Base-by-base conservation (phyloP, 1,140 invertebrate genomes). In the Callitettix versicolor region DNA sequence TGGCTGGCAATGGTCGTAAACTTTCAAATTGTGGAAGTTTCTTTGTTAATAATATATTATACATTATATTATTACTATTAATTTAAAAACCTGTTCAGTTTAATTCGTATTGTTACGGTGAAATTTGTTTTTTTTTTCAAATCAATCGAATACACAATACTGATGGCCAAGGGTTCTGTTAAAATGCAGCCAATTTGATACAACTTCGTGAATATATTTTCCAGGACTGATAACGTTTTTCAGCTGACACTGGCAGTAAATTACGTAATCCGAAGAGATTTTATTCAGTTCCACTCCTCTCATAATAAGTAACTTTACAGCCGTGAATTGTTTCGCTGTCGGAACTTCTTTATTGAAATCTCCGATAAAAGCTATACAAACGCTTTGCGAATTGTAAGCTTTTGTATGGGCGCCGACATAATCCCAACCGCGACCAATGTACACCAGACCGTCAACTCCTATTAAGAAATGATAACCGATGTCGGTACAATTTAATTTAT, bases 361-460 rank as follows among this genome's bases (percentile, higher is more conserved):
- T 26, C 79, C 79, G 38, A 82, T 75, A 17, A 84, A 65, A 50
- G 77, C 81, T 58, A 85, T 78, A 15, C 81, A 81, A 22, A 86
- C 73, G 53, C 79, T 79, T 47, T 79, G 74, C 21, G 61, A 63
- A 64, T 89, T 88, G 66, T 81, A 85, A 40, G 71, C 73, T 9
- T 73, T 66, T 2, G 82, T 74, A 61, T 88, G 85, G 0, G 82
- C 79, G 0, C 85, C 85, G 0, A 76, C 56, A 0, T 67, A 64
- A 15, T 76, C 71, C 84, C 84, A 89, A 3, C 84, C 86, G 11
- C 86, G 75, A 3, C 83, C 86, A 64, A 85, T 82, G 61, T 82
- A 84, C 0, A 76, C 72, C 14, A 73, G 74, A 0, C 80, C 80
- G 65, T 84, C 81, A 26, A 76, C 77, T 3, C 80, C 82, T 33